These are phyloP conservation scores for Calliphora vicina DNA, from an alignment of 1,140 invertebrate species.

Conservation along the genomic window DNA sequence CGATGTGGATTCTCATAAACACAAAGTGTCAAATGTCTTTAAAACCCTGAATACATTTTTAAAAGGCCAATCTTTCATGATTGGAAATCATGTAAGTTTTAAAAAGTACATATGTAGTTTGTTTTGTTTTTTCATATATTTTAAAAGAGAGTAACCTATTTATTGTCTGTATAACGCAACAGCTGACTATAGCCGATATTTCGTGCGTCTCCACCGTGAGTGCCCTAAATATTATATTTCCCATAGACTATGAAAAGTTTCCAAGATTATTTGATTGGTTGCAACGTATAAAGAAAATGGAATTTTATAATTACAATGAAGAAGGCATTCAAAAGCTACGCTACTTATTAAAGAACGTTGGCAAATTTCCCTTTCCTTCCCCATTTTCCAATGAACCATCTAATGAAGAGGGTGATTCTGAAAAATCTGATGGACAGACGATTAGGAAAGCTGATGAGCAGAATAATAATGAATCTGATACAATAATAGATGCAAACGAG, in stretches of 20 bases:
- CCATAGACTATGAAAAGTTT: constrained; percentile 44
- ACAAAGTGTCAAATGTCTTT: constrained; percentile 53
- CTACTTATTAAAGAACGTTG: constrained; percentile 11
- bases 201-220: constrained; percentile 58
- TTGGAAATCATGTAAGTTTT: constrained; percentile 23
- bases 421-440: no score
- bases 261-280: constrained; percentile 52
- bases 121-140: no score
- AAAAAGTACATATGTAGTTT: neutral
- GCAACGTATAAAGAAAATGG: constrained; percentile 50
- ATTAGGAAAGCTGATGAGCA: no score
- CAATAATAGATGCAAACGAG: no score
- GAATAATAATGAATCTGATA: no score
- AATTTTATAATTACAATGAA: constrained; percentile 6
- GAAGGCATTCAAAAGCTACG: constrained; percentile 21
- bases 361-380: constrained; percentile 27
- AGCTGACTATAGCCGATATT: constrained; percentile 59
- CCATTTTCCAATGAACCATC: neutral
- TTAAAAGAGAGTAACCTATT: no score
- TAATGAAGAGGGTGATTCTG: no score
- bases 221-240: constrained; percentile 58
- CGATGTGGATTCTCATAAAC: constrained; percentile 49
- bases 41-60: constrained; percentile 51
- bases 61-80: neutral
- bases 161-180: no score